Evolutionary conservation across 2,797 vertebrate genomes (phyloP), one percentile per base, ranked within the genome.

Genomic region (Denticeps clupeoides): DNA sequence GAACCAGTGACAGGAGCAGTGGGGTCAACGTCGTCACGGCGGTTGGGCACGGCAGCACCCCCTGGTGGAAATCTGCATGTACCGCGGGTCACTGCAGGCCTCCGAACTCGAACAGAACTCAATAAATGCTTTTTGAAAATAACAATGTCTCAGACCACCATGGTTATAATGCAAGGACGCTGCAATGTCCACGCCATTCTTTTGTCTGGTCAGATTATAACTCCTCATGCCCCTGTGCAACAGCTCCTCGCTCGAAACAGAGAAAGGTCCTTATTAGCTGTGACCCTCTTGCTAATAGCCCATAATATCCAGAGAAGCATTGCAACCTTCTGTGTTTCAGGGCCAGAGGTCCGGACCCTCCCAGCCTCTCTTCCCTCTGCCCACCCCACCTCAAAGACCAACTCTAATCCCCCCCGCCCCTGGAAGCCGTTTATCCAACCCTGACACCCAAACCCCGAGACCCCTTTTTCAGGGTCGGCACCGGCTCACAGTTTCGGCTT

Each of bases 181-280:
- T 48, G 24, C 23, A 9, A 31, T 44, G 41, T 16, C 28, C 23
- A 38, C 32, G 41, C 32, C 22, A 38, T 43, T 45, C 47, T 25
- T 12, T 19, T 21, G n/a, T 46, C 4, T 47, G 54, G 43, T 52
- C 6, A 64, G 37, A 47, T 48, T 49, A 47, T 51, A 50, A 55
- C 60, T 40, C 51, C 15, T 45, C 72, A 75, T 79, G 76, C 72
- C 68, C 42, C 43, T 43, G 53, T 33, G 51, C 15, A 9, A 43
- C 57, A 47, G 43, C 13, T 55, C 51, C 60, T 51, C 25, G 55
- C n/a, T 52, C 65, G 58, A 13, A 55, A 59, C 62, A 67, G 63
- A 68, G 67, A 46, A 66, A 51, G 65, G 71, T 72, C 64, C 77
- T 82, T 78, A 80, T 82, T 82, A 82, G 74, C 55, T 33, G 42